Evolutionary conservation across 2,797 vertebrate species (phyloP).

Genomic region (Phataginus tetradactyla): DNA sequence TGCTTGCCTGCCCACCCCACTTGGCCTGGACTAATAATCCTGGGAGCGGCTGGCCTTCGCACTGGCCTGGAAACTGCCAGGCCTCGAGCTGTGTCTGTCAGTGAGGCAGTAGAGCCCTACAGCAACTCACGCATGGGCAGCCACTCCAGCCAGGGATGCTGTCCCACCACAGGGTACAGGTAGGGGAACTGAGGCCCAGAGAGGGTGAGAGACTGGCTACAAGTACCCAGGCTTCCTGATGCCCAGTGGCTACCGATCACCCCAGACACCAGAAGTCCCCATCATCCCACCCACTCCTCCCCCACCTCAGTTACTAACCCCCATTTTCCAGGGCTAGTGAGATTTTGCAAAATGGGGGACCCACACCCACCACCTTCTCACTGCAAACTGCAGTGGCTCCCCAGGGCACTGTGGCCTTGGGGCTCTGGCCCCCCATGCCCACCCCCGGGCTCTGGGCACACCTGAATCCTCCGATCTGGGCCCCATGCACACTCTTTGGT

Average conservation of each 20-base stretch:
- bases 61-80: background rate
- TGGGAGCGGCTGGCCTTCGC: background rate
- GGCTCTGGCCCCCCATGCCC: background rate
- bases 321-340: background rate
- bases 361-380: background rate
- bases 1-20: background rate
- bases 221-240: background rate
- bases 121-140: background rate
- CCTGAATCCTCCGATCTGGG: background rate
- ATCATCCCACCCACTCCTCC: too few species aligned
- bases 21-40: background rate
- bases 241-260: background rate
- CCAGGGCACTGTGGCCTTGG: accelerated
- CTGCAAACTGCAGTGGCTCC: background rate
- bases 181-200: background rate
- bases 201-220: background rate
- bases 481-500: background rate
- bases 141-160: background rate
- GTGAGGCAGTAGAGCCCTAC: accelerated
- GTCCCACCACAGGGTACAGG: background rate
- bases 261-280: background rate
- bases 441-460: background rate
- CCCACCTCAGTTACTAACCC: background rate
- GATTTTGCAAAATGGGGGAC: background rate
- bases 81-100: background rate